These are phyloP conservation scores for Xyrichtys novacula DNA, from an alignment of 2,797 vertebrate genomes.

Conservation along the genomic window DNA sequence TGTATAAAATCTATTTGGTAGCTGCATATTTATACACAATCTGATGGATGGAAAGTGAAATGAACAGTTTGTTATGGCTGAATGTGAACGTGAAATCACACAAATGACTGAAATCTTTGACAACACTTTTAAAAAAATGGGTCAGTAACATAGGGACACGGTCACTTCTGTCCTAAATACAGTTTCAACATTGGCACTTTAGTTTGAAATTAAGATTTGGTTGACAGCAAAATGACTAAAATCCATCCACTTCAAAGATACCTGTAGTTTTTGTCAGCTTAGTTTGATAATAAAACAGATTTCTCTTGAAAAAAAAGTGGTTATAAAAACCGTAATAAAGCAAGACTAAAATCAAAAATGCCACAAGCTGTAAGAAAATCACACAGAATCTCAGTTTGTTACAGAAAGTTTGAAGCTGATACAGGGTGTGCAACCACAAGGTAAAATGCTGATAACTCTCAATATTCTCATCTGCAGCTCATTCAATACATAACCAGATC, in stretches of 20 bases:
- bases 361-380: conserved; percentile 1
- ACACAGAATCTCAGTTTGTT: conserved; percentile 20
- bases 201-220: conserved; percentile 33
- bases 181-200: conserved; percentile 62
- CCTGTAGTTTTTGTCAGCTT: conserved; percentile 10
- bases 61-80: conserved; percentile 41
- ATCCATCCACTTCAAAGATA: conserved; percentile 9
- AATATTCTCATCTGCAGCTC: conserved; percentile 17
- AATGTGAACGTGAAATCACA: conserved; percentile 40
- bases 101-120: conserved; percentile 9
- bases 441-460: conserved; percentile 1
- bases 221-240: conserved; percentile 18
- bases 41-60: conserved; percentile 36
- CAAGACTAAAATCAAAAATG: conserved; percentile 15
- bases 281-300: conserved; percentile 27
- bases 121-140: background rate
- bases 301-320: conserved; percentile 48
- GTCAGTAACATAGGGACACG: conserved; percentile 30
- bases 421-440: conserved; percentile 3
- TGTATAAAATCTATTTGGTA: conserved; percentile 75
- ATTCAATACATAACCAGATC: conserved; percentile 9
- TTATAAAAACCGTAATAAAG: conserved; percentile 55
- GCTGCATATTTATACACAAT: conserved; percentile 68
- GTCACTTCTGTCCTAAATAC: conserved; percentile 24
- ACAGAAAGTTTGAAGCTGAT: conserved; percentile 15